Evolutionary conservation across 2,888 invertebrate species (phyloP), one percentile per base, ranked within the genome.

Genomic region (Watsonalla binaria): DNA sequence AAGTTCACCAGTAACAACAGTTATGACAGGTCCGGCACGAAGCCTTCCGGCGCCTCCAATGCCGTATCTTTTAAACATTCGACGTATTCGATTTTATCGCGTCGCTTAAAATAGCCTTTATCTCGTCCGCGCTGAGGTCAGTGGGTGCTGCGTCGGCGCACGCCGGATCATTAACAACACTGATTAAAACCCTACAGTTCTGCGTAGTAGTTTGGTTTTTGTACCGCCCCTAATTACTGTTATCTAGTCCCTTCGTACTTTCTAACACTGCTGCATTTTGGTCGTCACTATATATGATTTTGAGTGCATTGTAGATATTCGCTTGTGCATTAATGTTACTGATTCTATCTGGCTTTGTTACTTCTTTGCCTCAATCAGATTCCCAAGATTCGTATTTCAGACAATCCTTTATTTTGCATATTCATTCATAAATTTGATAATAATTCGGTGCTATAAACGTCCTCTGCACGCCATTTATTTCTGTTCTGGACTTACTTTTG

Each of bases 81-180:
- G 79, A 82, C 81, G 82, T 85, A 81, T 84, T 80, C 74, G 76
- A 84, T 83, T 80, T 86, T 87, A 89, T 90, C 88, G 70, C 73
- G 68, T 65, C 72, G 82, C 89, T 89, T 76, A 78, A 90, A 90
- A 90, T 90, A 90, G 84, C 79, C 72, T 82, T 86, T 90, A 90
- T 90, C 90, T 89, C 82, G 82, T 80, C 74, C 74, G 76, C 73
- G 71, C 78, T 87, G 88, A 88, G 89, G 90, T 89, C 89, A 88
- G 80, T 87, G 83, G 86, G 86, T 84, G 81, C 83, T 82, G 80
- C 78, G 82, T 69, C 68, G 74, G 64, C 78, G 74, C 79, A 82
- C 78, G 74, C 75, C 73, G 73, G 71, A 80, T 80, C 84, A 82
- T 84, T 83, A 82, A 79, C 77, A 70, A 70, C 69, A 74, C 77